Evolutionary conservation across 1,140 invertebrate genomes (phyloP), one percentile per base, ranked within the genome.

Genomic region (Paralvinella palmiformis): DNA sequence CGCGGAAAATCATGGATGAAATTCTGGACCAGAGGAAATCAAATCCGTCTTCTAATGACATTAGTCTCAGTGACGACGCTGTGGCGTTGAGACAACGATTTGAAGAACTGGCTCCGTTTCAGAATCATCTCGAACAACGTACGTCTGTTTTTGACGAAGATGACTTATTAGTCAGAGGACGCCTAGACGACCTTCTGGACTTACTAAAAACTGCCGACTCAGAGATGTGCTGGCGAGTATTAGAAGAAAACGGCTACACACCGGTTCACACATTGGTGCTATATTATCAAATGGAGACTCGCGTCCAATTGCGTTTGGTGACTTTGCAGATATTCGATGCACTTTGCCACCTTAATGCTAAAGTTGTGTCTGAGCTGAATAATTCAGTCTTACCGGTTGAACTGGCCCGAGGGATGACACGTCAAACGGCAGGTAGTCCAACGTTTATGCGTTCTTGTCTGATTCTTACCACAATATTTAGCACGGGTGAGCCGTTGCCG

Each of bases 251-350:
- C 60, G 72, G 73, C 45, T 82, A 77, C 70, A 79, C 80, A 58
- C 68, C 70, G 59, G 59, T 81, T 6, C 67, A 79, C 50, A 72
- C 88, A 66, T 79, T 94, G 50, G 88, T 91, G 56, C 87, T 91
- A 68, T 94, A 91, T 83, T 94, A 94, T 79, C 91, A 94, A 81
- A 93, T 94, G 92, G 76, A 94, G 80, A 87, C 89, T 2, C 83
- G 91, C 69, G 89, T 89, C 87, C 87, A 87, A 0, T 88, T 94
- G 66, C 85, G 92, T 65, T 85, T 90, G 65, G 80, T 90, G 0
- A 81, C 94, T 35, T 81, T 94, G 56, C 84, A 92, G 83, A 88
- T 89, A 17, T 94, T 95, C 81, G 89, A 88, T 45, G 86, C 90
- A 53, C 88, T 94, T 85, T 93, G 91, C 75, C 87, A 87, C 52